These are phyloP conservation scores for Zaprionus kolodkinae DNA, from an alignment of 1,140 invertebrate species.

Conservation along the genomic window DNA sequence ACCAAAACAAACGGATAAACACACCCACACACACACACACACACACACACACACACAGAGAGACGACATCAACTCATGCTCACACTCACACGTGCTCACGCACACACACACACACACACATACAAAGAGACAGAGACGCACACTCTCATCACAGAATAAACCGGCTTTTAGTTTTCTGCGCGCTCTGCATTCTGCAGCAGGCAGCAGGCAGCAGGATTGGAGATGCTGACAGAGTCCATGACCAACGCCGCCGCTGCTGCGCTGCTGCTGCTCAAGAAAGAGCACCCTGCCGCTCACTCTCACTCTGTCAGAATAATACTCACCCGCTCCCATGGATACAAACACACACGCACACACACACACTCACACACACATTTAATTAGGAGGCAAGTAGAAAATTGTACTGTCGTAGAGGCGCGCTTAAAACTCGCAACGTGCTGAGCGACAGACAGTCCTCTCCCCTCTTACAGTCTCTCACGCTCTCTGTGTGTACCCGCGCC, in stretches of 20 bases:
- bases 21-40: slow-evolving; percentile 27
- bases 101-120: slow-evolving; percentile 18
- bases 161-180: slow-evolving; percentile 72
- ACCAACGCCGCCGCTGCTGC: slow-evolving; percentile 2
- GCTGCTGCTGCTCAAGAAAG: slow-evolving; percentile 61
- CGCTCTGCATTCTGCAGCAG: slow-evolving; percentile 70
- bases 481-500: background rate
- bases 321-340: slow-evolving; percentile 18
- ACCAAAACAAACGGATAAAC: slow-evolving; percentile 50
- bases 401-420: slow-evolving; percentile 54
- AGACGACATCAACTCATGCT: slow-evolving; percentile 26
- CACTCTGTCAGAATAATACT: background rate
- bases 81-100: slow-evolving; percentile 44
- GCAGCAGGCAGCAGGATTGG: slow-evolving; percentile 59
- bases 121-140: slow-evolving; percentile 10
- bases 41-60: slow-evolving; percentile 37
- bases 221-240: slow-evolving; percentile 54
- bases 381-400: slow-evolving; percentile 55
- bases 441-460: slow-evolving; percentile 36
- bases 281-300: slow-evolving; percentile 47
- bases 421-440: slow-evolving; percentile 37
- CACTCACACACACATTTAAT: slow-evolving; percentile 61
- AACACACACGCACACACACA: slow-evolving; percentile 33
- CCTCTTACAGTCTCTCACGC: slow-evolving; percentile 20
- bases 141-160: slow-evolving; percentile 54